These are phyloP conservation scores for Macrobrachium rosenbergii DNA, from an alignment of 1,140 invertebrate species.

Conservation along the genomic window DNA sequence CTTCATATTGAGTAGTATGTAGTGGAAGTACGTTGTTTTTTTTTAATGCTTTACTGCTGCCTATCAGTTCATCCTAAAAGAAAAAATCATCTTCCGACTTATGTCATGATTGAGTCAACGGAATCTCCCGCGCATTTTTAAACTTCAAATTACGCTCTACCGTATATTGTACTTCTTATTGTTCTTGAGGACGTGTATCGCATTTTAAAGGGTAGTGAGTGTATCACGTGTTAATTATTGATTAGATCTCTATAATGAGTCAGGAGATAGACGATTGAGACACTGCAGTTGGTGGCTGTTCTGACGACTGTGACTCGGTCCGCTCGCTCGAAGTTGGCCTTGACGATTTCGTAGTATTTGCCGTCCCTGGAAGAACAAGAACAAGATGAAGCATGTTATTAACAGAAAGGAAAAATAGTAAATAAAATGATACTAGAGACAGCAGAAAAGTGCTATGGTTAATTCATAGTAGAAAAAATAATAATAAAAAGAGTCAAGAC, in stretches of 20 bases:
- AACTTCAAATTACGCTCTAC: too few relatives aligned
- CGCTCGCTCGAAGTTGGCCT: slow-evolving; percentile 98
- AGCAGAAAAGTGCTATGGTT: background rate
- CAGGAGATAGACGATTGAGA: slow-evolving; percentile 91
- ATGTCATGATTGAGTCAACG: too few relatives aligned
- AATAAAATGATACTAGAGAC: background rate
- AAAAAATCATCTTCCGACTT: too few relatives aligned
- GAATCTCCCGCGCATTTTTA: too few relatives aligned
- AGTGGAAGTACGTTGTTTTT: too few relatives aligned
- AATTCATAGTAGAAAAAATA: background rate
- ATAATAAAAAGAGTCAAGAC: background rate
- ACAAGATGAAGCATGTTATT: background rate
- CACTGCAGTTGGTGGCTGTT: slow-evolving; percentile 92
- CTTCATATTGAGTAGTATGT: too few relatives aligned
- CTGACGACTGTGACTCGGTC: slow-evolving; percentile 96
- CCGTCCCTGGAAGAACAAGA: slow-evolving; percentile 84
- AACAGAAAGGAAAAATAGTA: too few relatives aligned
- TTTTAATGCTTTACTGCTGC: too few relatives aligned
- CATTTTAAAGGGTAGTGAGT: background rate
- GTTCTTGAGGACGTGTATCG: background rate
- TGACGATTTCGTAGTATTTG: slow-evolving; percentile 98
- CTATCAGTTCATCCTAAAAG: too few relatives aligned
- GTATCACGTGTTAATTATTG: slow-evolving; percentile 79
- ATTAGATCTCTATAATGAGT: slow-evolving; percentile 94
- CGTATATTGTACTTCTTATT: too few relatives aligned